phyloP scores from a whole-genome alignment of 2,888 invertebrate species.

The Cataglyphis rosenhaueri region DNA sequence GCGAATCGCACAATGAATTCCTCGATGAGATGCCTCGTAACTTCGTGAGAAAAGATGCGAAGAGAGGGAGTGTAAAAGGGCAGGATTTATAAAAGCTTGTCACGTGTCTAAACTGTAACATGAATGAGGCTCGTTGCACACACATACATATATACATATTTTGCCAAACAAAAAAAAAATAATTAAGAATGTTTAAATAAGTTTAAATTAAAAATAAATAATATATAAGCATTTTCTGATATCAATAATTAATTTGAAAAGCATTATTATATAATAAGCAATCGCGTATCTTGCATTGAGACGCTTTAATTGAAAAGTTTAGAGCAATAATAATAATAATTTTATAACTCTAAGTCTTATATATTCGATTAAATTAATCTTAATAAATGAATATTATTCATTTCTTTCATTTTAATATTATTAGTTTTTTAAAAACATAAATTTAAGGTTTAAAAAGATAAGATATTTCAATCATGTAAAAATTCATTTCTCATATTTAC shows the following conservation, averaged over 20 bases:
- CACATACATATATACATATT: neutral
- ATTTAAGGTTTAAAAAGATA: neutral
- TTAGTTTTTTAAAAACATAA: neutral
- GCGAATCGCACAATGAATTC: conserved; percentile 15
- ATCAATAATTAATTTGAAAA: neutral
- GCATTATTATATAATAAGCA: neutral
- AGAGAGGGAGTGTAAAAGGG: neutral
- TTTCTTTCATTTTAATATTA: neutral
- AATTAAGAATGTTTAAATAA: neutral
- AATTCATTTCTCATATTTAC: neutral
- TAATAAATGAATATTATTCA: neutral
- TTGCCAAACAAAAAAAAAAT: neutral
- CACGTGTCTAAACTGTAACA: neutral
- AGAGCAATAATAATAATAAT: neutral
- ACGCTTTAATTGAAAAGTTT: neutral
- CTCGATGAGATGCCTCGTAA: neutral
- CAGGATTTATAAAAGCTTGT: neutral
- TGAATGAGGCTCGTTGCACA: neutral
- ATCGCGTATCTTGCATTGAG: neutral
- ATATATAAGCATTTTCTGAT: neutral
- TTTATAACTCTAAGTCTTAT: neutral
- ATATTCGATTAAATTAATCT: neutral
- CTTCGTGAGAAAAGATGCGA: neutral
- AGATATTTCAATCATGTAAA: neutral
- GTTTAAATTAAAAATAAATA: neutral